Evolutionary conservation across 2,113 vertebrate species (phyloP).

Genomic region (Gopherus evgoodei): DNA sequence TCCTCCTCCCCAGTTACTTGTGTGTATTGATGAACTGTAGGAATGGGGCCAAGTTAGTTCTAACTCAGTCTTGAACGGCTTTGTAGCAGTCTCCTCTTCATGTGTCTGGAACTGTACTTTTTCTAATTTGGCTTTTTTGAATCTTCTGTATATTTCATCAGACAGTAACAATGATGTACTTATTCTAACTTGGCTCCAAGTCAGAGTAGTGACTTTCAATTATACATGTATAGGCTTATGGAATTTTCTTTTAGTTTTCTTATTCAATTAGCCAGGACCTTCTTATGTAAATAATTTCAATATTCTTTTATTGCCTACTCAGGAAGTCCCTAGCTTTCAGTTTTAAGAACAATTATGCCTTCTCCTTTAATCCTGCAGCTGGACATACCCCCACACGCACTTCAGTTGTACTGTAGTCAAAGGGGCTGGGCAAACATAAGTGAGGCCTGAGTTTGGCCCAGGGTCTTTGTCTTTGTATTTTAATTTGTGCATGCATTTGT

Average conservation of each 20-base stretch:
- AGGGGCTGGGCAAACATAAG: too few species aligned
- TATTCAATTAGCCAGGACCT: background rate
- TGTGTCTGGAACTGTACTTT: slow-evolving; percentile 54
- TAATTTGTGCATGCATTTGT: rapidly evolving
- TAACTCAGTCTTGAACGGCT: slow-evolving; percentile 32
- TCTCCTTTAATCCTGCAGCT: background rate
- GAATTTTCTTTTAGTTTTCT: slow-evolving; percentile 4
- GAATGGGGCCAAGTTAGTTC: slow-evolving; percentile 45
- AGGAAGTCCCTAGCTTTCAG: slow-evolving; percentile 12
- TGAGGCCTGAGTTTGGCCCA: too few species aligned
- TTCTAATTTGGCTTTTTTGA: slow-evolving; percentile 44
- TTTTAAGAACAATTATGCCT: slow-evolving; percentile 22
- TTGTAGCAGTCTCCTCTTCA: slow-evolving; percentile 51
- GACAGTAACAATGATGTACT: background rate
- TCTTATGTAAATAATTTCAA: background rate
- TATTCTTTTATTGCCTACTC: background rate
- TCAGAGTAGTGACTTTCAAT: slow-evolving; percentile 36
- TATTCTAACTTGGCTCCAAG: background rate
- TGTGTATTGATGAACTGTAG: slow-evolving; percentile 44
- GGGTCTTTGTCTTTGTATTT: background rate
- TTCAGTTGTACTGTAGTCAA: too few species aligned
- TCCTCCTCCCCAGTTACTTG: slow-evolving; percentile 10
- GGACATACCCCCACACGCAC: rapidly evolving
- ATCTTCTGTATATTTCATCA: slow-evolving; percentile 42
- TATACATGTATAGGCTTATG: background rate